These are phyloP conservation scores for Oxystoma pomonae DNA, from an alignment of 2,888 invertebrate species.

Conservation along the genomic window DNA sequence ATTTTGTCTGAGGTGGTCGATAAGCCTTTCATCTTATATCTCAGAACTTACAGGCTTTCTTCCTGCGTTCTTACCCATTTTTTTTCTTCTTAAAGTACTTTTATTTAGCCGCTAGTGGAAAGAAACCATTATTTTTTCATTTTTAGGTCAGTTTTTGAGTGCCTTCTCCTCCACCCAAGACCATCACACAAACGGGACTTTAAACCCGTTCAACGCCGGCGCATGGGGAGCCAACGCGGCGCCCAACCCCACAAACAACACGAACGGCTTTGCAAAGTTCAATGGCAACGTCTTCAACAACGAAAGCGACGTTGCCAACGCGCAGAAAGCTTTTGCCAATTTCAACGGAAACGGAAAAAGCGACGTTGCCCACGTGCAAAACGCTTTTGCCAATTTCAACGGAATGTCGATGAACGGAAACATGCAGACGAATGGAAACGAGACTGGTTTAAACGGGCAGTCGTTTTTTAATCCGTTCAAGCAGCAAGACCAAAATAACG, in stretches of 20 bases:
- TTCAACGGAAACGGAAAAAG: constrained; percentile 17
- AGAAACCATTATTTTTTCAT: constrained; percentile 10
- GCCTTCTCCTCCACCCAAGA: constrained; percentile 37
- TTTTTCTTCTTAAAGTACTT: no score
- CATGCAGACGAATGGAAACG: constrained; percentile 4
- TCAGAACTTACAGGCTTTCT: no score
- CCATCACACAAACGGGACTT: constrained; percentile 12
- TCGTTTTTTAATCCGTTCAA: constrained; percentile 40
- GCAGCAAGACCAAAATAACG: constrained; percentile 33
- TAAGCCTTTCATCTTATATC: no score
- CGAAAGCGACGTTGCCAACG: constrained; percentile 26
- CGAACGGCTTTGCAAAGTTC: constrained; percentile 5
- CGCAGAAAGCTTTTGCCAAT: constrained; percentile 34
- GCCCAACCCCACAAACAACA: background rate
- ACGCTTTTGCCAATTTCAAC: constrained; percentile 31
- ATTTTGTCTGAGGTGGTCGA: no score
- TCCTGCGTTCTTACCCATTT: no score
- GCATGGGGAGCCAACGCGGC: background rate
- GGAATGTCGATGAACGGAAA: no score
- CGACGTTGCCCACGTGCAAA: constrained; percentile 15
- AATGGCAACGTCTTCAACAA: constrained; percentile 16
- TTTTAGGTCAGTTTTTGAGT: constrained; percentile 43
- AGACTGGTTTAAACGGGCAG: constrained; percentile 29
- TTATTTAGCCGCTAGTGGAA: no score
- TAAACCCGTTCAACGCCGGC: constrained; percentile 17